Base-by-base conservation (phyloP, 2,888 invertebrate genomes). In the Ellobium chinense region DNA sequence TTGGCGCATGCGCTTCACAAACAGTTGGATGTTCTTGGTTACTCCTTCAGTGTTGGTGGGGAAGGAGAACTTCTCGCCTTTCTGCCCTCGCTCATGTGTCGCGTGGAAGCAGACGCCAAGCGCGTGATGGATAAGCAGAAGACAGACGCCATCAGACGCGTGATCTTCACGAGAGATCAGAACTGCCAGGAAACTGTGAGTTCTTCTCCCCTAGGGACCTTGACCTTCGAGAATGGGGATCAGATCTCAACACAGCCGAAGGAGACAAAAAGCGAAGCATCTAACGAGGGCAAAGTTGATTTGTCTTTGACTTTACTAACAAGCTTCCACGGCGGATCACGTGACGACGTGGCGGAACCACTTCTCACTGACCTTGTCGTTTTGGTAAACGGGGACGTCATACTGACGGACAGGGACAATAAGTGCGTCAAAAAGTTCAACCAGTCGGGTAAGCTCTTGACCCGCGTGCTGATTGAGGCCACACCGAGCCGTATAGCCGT, bases 341-440 rank as follows among this genome's bases (percentile, higher is more conserved):
- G 84, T 0, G 84, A 84, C 27, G 84, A 84, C 70, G 62, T 63
- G 0, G 62, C 76, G 5, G 81, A 82, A 3, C 84, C 84, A 2
- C 60, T 84, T n/a, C 70, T 84, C 62, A 84, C 84, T 0, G 84
- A 84, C 65, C 36, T 82, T 4, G 54, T 82, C 14, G 54, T 84
- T 60, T 65, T 84, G 58, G 60, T 76, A 37, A 78, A 70, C 56
- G 82, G 82, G 36, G 84, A 84, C 76, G 79, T 84, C 74, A 84
- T 84, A 18, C 34, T 82, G 1, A 81, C 82, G 12, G 84, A 84
- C 66, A 24, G 84, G 27, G 84, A 84, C 68, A 84, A 84, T 78
- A 82, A 73, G 74, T 81, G 82, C 69, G 76, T 84, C 36, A 84
- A 84, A 37, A 84, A 84, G 62, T 84, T 82, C 74, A 84, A 82